Base-by-base conservation (phyloP, 2,888 invertebrate genomes). In the Lepetodrilus schrolli region DNA sequence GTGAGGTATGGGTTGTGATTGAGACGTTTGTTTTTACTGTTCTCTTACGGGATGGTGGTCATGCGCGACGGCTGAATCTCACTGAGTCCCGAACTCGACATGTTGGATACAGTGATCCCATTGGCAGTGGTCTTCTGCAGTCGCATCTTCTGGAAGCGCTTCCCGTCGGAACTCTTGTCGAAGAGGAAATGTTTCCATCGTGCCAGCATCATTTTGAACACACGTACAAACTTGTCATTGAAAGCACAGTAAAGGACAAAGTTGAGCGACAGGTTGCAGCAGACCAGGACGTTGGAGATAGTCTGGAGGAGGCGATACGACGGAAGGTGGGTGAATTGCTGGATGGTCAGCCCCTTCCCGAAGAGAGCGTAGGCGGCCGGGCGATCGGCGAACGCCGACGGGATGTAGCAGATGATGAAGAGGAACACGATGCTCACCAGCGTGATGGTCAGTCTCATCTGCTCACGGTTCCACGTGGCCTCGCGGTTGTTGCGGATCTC, bases 191-290 rank as follows among this genome's bases (percentile, higher is more conserved):
- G 26, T 30, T 34, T 1, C 76, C 77, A 83, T n/a, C 83, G 77
- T 13, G 70, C 72, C 13, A 82, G 68, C 47, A 83, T 85, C 69
- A 75, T 80, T 51, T 80, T 78, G 81, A 86, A 79, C 17, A 85
- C 83, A 10, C 81, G 71, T 13, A 83, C 78, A 74, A 86, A 86
- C 72, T 86, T 85, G 49, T 79, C 78, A 79, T 87, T 89, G 71
- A 89, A 88, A 50, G 87, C 84, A 74, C 87, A 87, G 79, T 88
- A 89, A 26, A 89, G 80, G 37, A 89, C 83, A 76, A 89, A 89
- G 77, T 89, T 89, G 5, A 88, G 78, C 1, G 88, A 87, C 10
- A 85, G 78, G 70, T 89, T 87, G 38, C 84, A 77, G 82, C 84
- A 84, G 10, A 89, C 83, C 0, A 89, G 80, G 23, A 87, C 76